Evolutionary conservation across 2,113 vertebrate genomes (phyloP).

Genomic region (Gracilinanus agilis): DNA sequence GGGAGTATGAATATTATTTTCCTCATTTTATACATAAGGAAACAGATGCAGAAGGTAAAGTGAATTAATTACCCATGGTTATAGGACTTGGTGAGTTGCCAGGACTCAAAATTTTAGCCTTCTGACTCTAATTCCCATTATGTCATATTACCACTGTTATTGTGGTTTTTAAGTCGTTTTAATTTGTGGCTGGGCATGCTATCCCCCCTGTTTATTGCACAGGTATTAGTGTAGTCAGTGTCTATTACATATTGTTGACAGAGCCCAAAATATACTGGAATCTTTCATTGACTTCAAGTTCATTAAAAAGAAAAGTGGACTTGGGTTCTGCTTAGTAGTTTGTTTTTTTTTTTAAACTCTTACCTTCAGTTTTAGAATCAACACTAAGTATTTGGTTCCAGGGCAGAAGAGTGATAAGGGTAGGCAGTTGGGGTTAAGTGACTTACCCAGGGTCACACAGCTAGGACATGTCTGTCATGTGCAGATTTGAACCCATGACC

Average conservation of each 20-base stretch:
- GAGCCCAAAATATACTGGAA: background rate
- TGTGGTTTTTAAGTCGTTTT: background rate
- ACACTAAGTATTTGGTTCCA: too few relatives aligned
- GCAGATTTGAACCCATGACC: too few relatives aligned
- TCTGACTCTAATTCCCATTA: background rate
- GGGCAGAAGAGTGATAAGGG: too few relatives aligned
- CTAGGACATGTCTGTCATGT: too few relatives aligned
- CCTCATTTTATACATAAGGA: too few relatives aligned
- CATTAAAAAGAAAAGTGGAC: background rate
- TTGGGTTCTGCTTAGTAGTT: background rate
- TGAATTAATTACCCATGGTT: background rate
- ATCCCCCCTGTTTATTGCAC: background rate
- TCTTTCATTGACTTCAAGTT: background rate
- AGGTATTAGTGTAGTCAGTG: background rate
- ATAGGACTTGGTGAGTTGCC: background rate
- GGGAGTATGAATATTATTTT: too few relatives aligned
- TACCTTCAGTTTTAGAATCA: too few relatives aligned
- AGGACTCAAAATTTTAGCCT: background rate
- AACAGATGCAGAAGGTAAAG: background rate
- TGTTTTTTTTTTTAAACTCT: background rate
- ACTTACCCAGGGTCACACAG: too few relatives aligned
- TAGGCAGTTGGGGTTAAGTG: too few relatives aligned
- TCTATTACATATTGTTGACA: background rate
- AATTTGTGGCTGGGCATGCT: background rate
- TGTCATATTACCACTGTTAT: background rate